These are phyloP conservation scores for Ancistrus triradiatus DNA, from an alignment of 2,113 vertebrate genomes.

Conservation along the genomic window DNA sequence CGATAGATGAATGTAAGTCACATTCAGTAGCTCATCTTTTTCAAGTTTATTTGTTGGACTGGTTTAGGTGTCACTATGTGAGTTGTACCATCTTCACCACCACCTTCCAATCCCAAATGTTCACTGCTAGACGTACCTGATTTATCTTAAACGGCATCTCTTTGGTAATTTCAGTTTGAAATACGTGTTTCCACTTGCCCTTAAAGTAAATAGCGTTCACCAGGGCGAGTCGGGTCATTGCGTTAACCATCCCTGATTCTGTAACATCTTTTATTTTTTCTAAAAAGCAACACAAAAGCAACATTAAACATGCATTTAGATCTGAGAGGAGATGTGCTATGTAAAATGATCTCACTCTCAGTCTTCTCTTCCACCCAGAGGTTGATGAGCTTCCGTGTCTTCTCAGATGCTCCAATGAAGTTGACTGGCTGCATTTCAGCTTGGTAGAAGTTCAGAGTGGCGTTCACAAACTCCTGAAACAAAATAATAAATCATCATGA, in stretches of 20 bases:
- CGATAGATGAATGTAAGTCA: too few species aligned
- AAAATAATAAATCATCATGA: too few species aligned
- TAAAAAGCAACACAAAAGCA: constrained; percentile 51
- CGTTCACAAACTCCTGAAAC: too few species aligned
- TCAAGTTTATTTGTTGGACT: too few species aligned
- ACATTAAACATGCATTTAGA: too few species aligned
- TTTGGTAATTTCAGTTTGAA: constrained; percentile 64
- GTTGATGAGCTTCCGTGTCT: constrained; percentile 78
- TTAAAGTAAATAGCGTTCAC: constrained; percentile 96
- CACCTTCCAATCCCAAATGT: too few species aligned
- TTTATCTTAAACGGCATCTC: constrained; percentile 75
- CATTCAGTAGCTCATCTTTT: too few species aligned
- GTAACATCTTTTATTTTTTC: constrained; percentile 86
- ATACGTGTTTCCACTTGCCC: constrained; percentile 78
- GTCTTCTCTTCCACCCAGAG: constrained; percentile 86
- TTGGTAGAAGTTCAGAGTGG: constrained; percentile 74
- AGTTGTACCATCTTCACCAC: too few species aligned
- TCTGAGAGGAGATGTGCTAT: too few species aligned
- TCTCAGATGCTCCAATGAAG: constrained; percentile 71
- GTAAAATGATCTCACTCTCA: constrained; percentile 68
- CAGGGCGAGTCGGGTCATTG: constrained; percentile 73
- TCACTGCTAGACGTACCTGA: constrained; percentile 66
- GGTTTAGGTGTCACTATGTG: too few species aligned
- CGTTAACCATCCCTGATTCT: constrained; percentile 63
- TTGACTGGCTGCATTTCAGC: constrained; percentile 80